A percentile compares a stretch with the other conserved stretches of the same genome.
Evolutionary conservation across 2,797 vertebrate genomes (phyloP).

Genomic region (Choloepus didactylus): DNA sequence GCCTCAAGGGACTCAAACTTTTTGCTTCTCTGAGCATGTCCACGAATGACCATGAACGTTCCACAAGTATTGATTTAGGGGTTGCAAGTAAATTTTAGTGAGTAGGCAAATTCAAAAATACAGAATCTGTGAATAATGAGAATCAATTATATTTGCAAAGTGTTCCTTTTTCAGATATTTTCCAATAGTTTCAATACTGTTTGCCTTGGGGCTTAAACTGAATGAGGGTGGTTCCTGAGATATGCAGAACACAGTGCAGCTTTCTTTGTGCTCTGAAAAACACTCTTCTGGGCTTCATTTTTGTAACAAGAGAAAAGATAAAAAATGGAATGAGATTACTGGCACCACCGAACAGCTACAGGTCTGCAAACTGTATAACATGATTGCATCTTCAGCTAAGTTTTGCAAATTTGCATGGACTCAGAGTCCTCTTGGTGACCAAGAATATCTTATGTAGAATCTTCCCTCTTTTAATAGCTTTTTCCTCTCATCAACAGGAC

Average conservation of each 20-base stretch:
- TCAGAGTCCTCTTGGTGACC: constrained; percentile 58
- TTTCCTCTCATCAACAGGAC: constrained; percentile 52
- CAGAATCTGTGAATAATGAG: too few species aligned
- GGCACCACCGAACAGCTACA: neutral
- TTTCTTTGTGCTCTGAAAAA: neutral
- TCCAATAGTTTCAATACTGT: neutral
- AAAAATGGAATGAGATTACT: neutral
- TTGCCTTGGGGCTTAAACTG: neutral
- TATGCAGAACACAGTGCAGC: neutral
- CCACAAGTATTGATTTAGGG: too few species aligned
- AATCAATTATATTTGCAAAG: neutral
- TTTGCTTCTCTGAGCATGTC: too few species aligned
- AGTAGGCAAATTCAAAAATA: too few species aligned
- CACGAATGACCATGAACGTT: too few species aligned
- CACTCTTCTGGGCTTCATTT: neutral
- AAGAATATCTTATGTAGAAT: constrained; percentile 63
- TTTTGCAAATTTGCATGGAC: constrained; percentile 54
- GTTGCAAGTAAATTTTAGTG: too few species aligned
- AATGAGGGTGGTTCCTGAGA: neutral
- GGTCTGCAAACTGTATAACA: neutral
- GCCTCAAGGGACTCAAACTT: too few species aligned
- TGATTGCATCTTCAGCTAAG: constrained; percentile 22
- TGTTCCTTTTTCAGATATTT: neutral
- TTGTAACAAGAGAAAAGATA: neutral
- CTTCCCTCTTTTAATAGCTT: constrained; percentile 41